Conservation (phyloP, 2,888 invertebrate genomes). For the Acrocera orbiculus region DNA sequence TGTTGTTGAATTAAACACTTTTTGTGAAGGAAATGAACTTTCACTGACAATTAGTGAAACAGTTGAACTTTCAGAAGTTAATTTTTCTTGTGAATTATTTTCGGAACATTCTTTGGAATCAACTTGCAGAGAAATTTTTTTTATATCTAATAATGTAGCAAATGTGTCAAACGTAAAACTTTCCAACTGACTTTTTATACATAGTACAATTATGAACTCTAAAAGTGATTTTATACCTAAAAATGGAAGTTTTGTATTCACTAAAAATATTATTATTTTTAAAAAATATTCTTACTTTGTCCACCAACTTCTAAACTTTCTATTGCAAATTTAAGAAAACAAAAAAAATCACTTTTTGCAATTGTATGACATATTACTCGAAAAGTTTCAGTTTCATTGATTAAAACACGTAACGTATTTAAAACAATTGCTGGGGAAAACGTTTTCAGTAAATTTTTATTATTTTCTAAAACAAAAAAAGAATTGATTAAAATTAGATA, state of each 20-base stretch:
- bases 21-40: no score
- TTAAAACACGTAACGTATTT: slow-evolving; percentile 4
- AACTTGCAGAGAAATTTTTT: slow-evolving; percentile 4
- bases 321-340: not conserved
- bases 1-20: no score
- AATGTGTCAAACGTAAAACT: slow-evolving; percentile 3
- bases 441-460: no score
- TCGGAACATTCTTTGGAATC: slow-evolving; percentile 3
- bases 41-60: no score
- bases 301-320: not conserved
- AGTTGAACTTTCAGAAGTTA: not conserved
- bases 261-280: no score
- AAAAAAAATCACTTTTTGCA: not conserved
- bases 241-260: no score
- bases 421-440: no score
- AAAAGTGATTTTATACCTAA: slow-evolving; percentile 4
- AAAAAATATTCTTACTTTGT: no score
- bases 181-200: slow-evolving; percentile 7
- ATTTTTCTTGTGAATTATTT: not conserved
- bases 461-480: no score
- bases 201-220: slow-evolving; percentile 7
- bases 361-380: slow-evolving; percentile 3
- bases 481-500: no score
- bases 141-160: no score
- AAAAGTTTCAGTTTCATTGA: slow-evolving; percentile 5